Conservation (phyloP, 1,140 invertebrate species). For the Apis laboriosa region DNA sequence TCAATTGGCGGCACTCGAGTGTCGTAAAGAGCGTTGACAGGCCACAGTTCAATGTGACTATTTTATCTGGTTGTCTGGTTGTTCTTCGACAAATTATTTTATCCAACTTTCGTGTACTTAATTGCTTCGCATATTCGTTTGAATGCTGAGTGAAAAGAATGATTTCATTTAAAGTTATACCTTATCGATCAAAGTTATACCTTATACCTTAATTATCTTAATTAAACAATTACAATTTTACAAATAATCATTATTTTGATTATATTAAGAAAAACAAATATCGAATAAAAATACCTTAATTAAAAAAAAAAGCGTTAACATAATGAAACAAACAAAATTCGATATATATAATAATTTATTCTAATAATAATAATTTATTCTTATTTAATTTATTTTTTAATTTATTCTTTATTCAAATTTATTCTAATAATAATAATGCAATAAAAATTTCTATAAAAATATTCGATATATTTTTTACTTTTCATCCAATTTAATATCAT, state of each 20-base stretch:
- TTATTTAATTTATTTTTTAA: no score
- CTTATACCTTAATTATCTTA: not conserved
- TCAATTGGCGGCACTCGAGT: slow-evolving; percentile 28
- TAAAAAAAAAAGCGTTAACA: no score
- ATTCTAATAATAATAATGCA: no score
- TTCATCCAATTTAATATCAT: not conserved
- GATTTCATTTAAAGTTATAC: not conserved
- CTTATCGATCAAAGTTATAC: no score
- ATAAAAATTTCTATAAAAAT: no score
- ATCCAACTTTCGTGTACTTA: not conserved
- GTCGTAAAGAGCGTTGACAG: slow-evolving; percentile 25
- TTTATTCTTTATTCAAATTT: no score
- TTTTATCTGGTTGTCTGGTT: slow-evolving; percentile 9
- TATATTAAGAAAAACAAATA: not conserved
- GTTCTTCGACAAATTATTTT: not conserved
- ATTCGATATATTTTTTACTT: not conserved
- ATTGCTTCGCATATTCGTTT: no score
- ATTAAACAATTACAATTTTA: not conserved
- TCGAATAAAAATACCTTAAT: not conserved
- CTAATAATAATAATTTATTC: not conserved
- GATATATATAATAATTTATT: not conserved
- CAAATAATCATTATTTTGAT: no score
- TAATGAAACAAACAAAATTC: not conserved
- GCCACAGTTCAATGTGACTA: slow-evolving; percentile 5
- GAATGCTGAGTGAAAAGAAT: no score